These are phyloP conservation scores for Sebastes hubbsi DNA, from an alignment of 2,797 vertebrate species.

Conservation along the genomic window DNA sequence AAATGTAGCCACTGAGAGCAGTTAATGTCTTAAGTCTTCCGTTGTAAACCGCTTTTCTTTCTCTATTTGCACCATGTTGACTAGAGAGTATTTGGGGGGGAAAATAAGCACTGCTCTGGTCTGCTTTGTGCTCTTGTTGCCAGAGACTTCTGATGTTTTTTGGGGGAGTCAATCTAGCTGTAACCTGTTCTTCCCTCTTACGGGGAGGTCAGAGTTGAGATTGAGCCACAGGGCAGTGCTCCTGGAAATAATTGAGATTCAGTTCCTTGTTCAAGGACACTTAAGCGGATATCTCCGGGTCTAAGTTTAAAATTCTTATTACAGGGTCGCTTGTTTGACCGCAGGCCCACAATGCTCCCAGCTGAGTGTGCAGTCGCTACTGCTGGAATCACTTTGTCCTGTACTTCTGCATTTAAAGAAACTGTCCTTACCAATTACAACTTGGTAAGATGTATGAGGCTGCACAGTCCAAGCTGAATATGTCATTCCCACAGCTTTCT, in stretches of 20 bases:
- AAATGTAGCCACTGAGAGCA: background rate
- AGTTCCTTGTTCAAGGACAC: constrained; percentile 22
- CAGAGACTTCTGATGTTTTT: background rate
- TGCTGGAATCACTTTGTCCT: background rate
- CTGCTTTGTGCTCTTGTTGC: background rate
- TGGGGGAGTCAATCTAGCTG: background rate
- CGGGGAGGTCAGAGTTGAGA: constrained; percentile 2
- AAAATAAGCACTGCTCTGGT: background rate
- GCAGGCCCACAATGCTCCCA: background rate
- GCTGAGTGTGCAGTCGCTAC: background rate
- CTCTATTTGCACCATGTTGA: background rate
- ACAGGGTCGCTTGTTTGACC: background rate
- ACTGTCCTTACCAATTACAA: accelerated
- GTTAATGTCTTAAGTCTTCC: background rate
- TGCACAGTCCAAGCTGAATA: background rate
- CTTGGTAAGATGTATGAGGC: background rate
- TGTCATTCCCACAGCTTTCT: background rate
- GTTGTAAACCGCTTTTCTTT: background rate
- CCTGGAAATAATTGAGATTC: background rate
- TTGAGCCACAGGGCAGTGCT: background rate
- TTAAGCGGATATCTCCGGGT: background rate
- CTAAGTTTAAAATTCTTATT: constrained; percentile 1
- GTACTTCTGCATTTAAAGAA: background rate
- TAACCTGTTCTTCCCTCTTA: background rate
- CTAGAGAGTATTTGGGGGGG: background rate